Evolutionary conservation across 2,888 invertebrate genomes (phyloP).

Genomic region (Agelastica alni): DNA sequence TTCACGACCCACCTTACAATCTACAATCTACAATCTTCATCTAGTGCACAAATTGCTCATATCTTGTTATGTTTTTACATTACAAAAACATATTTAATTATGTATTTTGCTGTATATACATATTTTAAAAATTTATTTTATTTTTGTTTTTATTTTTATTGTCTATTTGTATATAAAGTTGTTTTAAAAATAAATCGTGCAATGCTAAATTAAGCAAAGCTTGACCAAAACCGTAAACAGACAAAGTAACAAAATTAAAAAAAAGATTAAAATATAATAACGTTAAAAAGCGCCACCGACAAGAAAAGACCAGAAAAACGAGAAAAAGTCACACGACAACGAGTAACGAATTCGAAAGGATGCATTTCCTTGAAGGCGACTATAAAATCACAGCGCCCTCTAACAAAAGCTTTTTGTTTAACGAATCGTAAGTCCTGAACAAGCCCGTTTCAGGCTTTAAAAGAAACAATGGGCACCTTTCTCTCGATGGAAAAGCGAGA

Average conservation of each 20-base stretch:
- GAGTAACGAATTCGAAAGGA: slow-evolving; percentile 16
- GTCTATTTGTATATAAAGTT: too few relatives aligned
- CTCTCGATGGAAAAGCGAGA: slow-evolving; percentile 20
- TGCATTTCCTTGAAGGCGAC: slow-evolving; percentile 26
- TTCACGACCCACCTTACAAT: too few relatives aligned
- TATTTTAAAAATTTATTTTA: too few relatives aligned
- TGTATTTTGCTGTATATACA: too few relatives aligned
- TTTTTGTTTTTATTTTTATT: too few relatives aligned
- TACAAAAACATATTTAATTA: too few relatives aligned
- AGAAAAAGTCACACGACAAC: slow-evolving; percentile 8
- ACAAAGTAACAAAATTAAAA: not conserved
- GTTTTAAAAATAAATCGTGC: too few relatives aligned
- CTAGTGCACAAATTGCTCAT: too few relatives aligned
- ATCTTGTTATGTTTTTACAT: too few relatives aligned
- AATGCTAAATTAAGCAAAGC: too few relatives aligned
- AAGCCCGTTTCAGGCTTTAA: slow-evolving; percentile 28
- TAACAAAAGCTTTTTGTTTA: slow-evolving; percentile 31
- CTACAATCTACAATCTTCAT: too few relatives aligned
- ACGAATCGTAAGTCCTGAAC: slow-evolving; percentile 33
- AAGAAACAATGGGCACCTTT: slow-evolving; percentile 32
- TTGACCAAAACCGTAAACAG: too few relatives aligned
- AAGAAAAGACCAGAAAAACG: not conserved
- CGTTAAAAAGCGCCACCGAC: not conserved
- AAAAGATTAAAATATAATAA: slow-evolving; percentile 3
- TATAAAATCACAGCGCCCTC: slow-evolving; percentile 22